Evolutionary conservation across 2,113 vertebrate species (phyloP).

Genomic region (Chunga burmeisteri): DNA sequence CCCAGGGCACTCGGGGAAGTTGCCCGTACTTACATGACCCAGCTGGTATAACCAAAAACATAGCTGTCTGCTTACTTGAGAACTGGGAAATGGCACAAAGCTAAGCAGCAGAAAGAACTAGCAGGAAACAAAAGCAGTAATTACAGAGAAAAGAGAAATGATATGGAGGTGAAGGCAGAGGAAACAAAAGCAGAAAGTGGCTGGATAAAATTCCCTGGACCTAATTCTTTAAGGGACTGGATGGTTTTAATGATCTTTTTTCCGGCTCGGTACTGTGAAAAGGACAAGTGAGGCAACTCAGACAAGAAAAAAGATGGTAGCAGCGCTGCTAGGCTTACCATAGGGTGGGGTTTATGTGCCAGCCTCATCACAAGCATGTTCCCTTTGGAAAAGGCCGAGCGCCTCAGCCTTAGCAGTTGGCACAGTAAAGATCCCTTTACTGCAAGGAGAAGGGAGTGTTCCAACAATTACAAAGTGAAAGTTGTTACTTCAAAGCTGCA

Average conservation of each 20-base stretch:
- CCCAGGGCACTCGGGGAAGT: not conserved
- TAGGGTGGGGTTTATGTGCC: not conserved
- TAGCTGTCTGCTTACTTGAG: no score
- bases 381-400: not conserved
- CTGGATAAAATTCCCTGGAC: not conserved
- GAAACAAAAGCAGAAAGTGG: not conserved
- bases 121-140: not conserved
- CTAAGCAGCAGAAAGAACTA: not conserved
- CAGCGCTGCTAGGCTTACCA: not conserved
- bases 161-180: not conserved
- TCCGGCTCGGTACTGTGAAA: not conserved
- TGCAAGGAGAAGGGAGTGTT: not conserved
- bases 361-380: not conserved
- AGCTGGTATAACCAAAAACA: not conserved
- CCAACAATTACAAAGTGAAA: not conserved
- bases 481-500: conserved; percentile 32
- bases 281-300: not conserved
- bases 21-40: not conserved
- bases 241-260: not conserved
- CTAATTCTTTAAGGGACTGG: not conserved
- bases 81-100: not conserved
- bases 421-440: not conserved
- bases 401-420: not conserved
- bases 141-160: not conserved
- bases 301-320: not conserved